Base-by-base conservation (phyloP, 2,797 vertebrate genomes). In the Peromyscus nudipes region DNA sequence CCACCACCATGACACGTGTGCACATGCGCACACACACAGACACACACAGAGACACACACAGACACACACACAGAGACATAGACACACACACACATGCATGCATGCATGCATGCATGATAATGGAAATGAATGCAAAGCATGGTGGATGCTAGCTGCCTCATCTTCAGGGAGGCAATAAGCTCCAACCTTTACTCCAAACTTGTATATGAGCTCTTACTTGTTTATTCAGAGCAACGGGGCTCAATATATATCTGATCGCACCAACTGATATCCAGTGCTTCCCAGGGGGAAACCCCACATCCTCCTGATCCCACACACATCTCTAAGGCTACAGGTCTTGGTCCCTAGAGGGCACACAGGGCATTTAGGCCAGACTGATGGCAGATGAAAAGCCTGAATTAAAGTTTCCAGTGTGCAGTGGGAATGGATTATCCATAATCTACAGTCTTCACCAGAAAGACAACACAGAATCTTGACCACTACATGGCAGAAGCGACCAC, bases 371-470 rank as follows among this genome's bases (percentile, higher is more conserved):
- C 37, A 43, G 34, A 5, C n/a, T 62, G 67, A 57, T 64, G 43
- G 75, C 55, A 55, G 34, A 69, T 34, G 13, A 60, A 93, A 49
- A 77, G 16, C 84, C 79, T 65, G 31, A 69, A 69, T 87, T 86
- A 76, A 96, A 55, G 31, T 89, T 84, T 73, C 52, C 29, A 62
- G 85, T 13, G 46, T 91, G 25, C 46, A 29, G 31, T 46, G 27
- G 40, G 27, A 40, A 40, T n/a, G 10, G 52, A 4, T 89, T 67
- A 34, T 46, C 46, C 40, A 4, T 43, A 82, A 71, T 57, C 27
- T 25, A 23, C 16, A 10, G 14, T 67, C 5, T 79, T 67, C 13
- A 29, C 37, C 67, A 77, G 19, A 13, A 40, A 84, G 29, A 84
- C 16, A 14, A 55, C 21, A 25, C 27, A 64, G 9, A 11, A 46